phyloP scores from a whole-genome alignment of 2,888 invertebrate species.

The Melipona bicolor region DNA sequence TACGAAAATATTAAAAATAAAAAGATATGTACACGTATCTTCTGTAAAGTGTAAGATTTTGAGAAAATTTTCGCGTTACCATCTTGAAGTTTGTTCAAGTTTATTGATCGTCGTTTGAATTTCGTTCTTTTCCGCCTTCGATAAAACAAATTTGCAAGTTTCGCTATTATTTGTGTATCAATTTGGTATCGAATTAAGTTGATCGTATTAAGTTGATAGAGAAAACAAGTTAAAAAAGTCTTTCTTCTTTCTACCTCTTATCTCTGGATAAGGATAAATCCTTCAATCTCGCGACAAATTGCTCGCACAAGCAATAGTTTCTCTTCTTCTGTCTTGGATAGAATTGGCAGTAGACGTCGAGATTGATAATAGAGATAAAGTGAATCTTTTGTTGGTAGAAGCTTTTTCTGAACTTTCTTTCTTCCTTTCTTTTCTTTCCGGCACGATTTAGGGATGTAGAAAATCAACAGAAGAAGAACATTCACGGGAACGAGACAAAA shows the following conservation, averaged over 20 bases:
- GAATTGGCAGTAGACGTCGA: not conserved
- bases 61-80: too few species aligned
- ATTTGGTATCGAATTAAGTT: not conserved
- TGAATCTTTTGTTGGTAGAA: not conserved
- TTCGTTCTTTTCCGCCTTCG: too few species aligned
- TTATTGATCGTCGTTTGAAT: too few species aligned
- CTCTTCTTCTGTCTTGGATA: too few species aligned
- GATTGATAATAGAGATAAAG: constrained; percentile 3
- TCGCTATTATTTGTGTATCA: not conserved
- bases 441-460: too few species aligned
- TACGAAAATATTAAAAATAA: too few species aligned
- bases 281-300: not conserved
- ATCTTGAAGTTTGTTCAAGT: too few species aligned
- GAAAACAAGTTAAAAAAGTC: not conserved
- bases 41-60: not conserved
- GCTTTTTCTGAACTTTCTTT: not conserved
- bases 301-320: not conserved
- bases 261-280: not conserved
- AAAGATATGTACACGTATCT: not conserved
- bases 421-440: too few species aligned
- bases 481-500: too few species aligned
- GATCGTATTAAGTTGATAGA: not conserved
- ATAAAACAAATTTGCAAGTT: not conserved
- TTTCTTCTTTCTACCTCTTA: not conserved
- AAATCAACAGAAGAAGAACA: too few species aligned